These are phyloP conservation scores for Periparus ater DNA, from an alignment of 2,797 vertebrate species.

Conservation along the genomic window DNA sequence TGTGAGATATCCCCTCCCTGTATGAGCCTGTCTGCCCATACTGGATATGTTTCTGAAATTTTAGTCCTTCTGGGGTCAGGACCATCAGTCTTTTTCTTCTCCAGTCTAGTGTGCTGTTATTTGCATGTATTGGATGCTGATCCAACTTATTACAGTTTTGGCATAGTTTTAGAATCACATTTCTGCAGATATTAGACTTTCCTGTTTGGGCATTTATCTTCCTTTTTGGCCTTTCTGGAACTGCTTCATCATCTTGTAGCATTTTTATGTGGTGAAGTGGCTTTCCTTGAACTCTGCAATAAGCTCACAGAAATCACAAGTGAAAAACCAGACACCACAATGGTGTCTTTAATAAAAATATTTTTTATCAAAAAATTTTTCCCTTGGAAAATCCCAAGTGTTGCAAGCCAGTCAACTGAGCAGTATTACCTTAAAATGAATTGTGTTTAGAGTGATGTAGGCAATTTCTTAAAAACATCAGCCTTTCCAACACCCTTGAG, in stretches of 20 bases:
- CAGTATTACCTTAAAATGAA: not conserved
- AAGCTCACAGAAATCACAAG: not conserved
- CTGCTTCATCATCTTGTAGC: not conserved
- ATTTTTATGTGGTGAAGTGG: not conserved
- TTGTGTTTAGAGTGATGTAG: not conserved
- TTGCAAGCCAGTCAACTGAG: not conserved
- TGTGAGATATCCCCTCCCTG: not conserved
- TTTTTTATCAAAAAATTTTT: not conserved
- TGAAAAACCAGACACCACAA: not conserved
- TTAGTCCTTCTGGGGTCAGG: not conserved
- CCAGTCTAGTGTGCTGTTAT: not conserved
- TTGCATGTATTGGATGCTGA: not conserved
- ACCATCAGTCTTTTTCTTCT: not conserved
- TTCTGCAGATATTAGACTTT: not conserved
- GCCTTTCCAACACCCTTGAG: not conserved
- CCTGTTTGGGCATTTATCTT: not conserved
- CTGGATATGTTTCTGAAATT: not conserved
- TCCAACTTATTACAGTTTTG: not conserved
- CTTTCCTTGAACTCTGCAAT: not conserved
- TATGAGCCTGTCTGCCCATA: not conserved
- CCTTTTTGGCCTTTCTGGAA: not conserved
- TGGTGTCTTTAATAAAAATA: not conserved
- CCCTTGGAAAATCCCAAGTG: not conserved
- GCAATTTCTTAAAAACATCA: not conserved
- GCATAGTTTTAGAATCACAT: not conserved